Base-by-base conservation (phyloP, 2,797 vertebrate genomes). In the Fringilla coelebs region DNA sequence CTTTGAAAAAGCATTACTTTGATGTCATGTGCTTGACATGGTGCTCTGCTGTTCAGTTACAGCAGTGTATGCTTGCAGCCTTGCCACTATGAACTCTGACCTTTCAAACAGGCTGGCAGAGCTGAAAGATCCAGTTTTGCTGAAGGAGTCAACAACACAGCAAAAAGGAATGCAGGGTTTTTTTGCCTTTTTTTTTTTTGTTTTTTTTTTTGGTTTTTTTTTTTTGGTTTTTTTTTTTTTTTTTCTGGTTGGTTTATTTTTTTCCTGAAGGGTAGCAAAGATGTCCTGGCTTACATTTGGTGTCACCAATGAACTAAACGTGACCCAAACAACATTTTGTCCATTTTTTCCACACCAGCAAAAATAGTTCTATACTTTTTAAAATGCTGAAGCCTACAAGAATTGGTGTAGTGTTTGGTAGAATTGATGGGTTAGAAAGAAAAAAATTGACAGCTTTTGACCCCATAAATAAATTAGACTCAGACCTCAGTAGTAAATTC, bases 401-500 rank as follows among this genome's bases (percentile, higher is more conserved):
- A 24, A 5, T 31, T 55, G 6, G 15, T 58, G 19, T 21, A 54
- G 15, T 11, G 3, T 49, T 89, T 62, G 29, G 4, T 17, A 48
- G 3, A 21, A 46, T 14, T 60, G 38, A 57, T 21, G 13, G 8
- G 9, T 41, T 46, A 40, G 17, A 40, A 73, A 76, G 16, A n/a
- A 67, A 82, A 85, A n/a, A 5, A 31, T 8, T n/a, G 55, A 46
- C 31, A 40, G 16, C 32, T 76, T 51, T 51, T 40, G n/a, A 51
- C 9, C 52, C 21, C 98, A 98, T 98, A 98, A 99, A 98, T 98
- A 98, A 98, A 98, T 98, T 98, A 98, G 97, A 97, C 97, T 98
- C 97, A 96, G 95, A 97, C 96, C 97, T 98, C 98, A 98, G 96
- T 94, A 96, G 96, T 97, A 85, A 96, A 98, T 99, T 98, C 96